phyloP scores from a whole-genome alignment of 2,113 vertebrate genomes.

The Albula goreensis region DNA sequence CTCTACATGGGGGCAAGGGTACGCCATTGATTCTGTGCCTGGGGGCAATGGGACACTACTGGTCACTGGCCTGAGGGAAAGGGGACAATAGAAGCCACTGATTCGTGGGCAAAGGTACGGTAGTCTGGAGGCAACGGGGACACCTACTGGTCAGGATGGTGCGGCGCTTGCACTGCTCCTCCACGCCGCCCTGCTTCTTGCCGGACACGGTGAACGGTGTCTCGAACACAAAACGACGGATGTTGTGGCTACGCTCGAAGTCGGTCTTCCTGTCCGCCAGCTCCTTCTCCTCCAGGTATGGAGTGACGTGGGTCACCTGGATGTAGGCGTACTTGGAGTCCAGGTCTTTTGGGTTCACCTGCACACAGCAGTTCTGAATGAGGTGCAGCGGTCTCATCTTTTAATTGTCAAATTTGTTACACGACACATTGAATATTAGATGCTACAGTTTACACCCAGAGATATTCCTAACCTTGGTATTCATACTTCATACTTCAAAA shows the following conservation, averaged over 20 bases:
- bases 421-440: too few species aligned
- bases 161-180: constrained; percentile 91
- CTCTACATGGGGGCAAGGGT: not conserved
- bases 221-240: constrained; percentile 95
- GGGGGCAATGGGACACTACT: not conserved
- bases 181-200: constrained; percentile 89
- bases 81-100: not conserved
- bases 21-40: not conserved
- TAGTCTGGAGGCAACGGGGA: not conserved
- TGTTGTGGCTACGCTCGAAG: constrained; percentile 94
- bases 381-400: too few species aligned
- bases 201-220: constrained; percentile 92
- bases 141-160: constrained; percentile 88
- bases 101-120: too few species aligned
- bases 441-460: too few species aligned
- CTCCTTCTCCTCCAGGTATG: constrained; percentile 94
- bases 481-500: too few species aligned
- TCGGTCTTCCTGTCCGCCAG: constrained; percentile 90
- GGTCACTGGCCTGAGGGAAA: not conserved
- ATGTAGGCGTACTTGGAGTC: constrained; percentile 96
- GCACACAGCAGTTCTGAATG: not conserved
- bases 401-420: too few species aligned
- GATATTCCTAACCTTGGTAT: too few species aligned
- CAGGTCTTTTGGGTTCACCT: constrained; percentile 97
- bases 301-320: constrained; percentile 93